Evolutionary conservation across 2,888 invertebrate species (phyloP), one percentile per base, ranked within the genome.

Genomic region (Ichneumon xanthorius): DNA sequence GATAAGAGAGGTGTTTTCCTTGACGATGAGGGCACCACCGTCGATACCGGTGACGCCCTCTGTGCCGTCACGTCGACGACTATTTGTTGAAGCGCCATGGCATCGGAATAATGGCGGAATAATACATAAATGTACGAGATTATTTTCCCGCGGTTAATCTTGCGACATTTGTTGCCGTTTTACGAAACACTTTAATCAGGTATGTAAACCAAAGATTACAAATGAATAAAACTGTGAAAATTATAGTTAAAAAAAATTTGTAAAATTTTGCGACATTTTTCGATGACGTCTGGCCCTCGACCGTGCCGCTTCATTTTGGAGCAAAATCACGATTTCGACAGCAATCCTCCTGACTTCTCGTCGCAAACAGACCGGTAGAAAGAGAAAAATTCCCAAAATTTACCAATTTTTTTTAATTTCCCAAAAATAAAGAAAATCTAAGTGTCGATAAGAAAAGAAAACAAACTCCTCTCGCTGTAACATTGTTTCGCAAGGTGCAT

Each of bases 81-180:
- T 30, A 50, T 45, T 68, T 58, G 37, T 30, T 30, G 67, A 80
- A 75, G 70, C 82, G 78, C 82, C 65, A 83, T 85, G 85, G 76
- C 76, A 63, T 70, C 65, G 5, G 22, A 72, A 80, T 22, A 53
- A 88, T 88, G 87, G 87, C 87, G 63, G 87, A 80, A 70, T 80
- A 72, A 82, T 68, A 82, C 81, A 71, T 75, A 84, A 80, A 80
- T 75, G 55, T 33, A 78, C 50, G 55, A 67, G 58, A 58, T 80
- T 86, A 58, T 87, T 88, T 88, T 86, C 84, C 86, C 82, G 86
- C 88, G 81, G 71, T 85, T 68, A 77, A 22, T 58, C 58, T 53
- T 30, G 48, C 70, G 45, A 68, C 61, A 50, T 26, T 67, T 50
- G 50, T 55, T 70, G 6, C 40, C 33, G 22, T 45, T 26, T 58